phyloP scores from a whole-genome alignment of 2,113 vertebrate species.

The Gallinago media region DNA sequence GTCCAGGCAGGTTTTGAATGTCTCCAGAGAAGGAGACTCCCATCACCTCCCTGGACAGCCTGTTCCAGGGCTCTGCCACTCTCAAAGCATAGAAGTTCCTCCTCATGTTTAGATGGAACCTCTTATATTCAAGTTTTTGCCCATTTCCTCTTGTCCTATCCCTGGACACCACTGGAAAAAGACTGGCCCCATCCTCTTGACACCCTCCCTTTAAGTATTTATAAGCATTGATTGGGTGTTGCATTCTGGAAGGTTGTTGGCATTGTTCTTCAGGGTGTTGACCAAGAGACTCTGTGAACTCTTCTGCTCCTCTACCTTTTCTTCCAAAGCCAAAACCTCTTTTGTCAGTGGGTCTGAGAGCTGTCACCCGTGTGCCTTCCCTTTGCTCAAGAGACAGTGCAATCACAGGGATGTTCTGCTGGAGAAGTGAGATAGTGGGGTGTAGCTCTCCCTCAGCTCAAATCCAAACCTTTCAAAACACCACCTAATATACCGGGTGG shows the following conservation, averaged over 20 bases:
- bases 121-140: too few relatives aligned
- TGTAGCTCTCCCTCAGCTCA: not conserved
- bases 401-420: not conserved
- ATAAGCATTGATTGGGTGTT: not conserved
- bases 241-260: not conserved
- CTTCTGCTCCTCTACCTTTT: not conserved
- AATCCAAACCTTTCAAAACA: not conserved
- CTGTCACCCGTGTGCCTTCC: not conserved
- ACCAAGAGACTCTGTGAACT: not conserved
- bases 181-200: too few relatives aligned
- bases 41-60: too few relatives aligned
- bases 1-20: too few relatives aligned
- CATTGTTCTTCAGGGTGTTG: not conserved
- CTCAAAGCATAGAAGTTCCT: too few relatives aligned
- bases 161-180: too few relatives aligned
- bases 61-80: too few relatives aligned
- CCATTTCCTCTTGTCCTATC: too few relatives aligned
- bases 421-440: rapidly evolving
- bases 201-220: too few relatives aligned
- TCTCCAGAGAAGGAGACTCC: too few relatives aligned
- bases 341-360: not conserved
- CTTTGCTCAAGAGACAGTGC: not conserved
- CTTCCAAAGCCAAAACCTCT: not conserved
- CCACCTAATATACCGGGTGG: rapidly evolving
- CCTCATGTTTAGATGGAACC: too few relatives aligned